Evolutionary conservation across 2,797 vertebrate species (phyloP), one percentile per base, ranked within the genome.

Genomic region (Champsocephalus esox): DNA sequence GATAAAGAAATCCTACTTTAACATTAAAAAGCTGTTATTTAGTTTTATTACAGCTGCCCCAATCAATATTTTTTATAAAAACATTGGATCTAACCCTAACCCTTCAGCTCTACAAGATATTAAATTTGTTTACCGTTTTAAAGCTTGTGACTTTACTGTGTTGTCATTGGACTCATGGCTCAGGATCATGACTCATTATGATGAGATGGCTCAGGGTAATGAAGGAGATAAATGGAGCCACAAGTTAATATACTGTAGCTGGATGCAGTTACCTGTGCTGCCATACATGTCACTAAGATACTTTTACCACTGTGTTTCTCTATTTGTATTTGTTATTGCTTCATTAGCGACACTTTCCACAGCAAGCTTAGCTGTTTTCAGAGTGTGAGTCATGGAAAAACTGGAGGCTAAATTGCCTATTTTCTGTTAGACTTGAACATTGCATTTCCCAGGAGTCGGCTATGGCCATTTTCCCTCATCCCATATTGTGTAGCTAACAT

Each of bases 341-440:
- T 72, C 21, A 59, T 60, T 69, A 70, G 19, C 61, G 12, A 43
- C 8, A 59, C 50, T 12, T 62, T 56, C 19, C 43, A 21, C 45
- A 61, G 17, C 54, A 68, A 66, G 50, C 45, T 43, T 12, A n/a
- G 24, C 52, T 19, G 4, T 12, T 67, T 70, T 74, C 12, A 43
- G 17, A 19, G 28, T 43, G 14, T 66, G 50, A 77, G 38, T 80
- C 38, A 34, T 63, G 34, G 60, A 77, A 77, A 60, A 75, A 60
- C 28, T 49, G 21, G n/a, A 57, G n/a, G 63, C 34, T 46, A 58
- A 61, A 52, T 44, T 19, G 8, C 10, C 48, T 3, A 45, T 66
- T 72, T 73, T 79, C 3, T 14, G 49, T 70, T 50, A 38, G 21
- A 62, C 44, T 38, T 13, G 34, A 56, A 69, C 64, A 24, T 11